Percentiles rank a stretch among this genome's conserved stretches.
Conservation (phyloP, 2,113 vertebrate genomes). For the Barnardius zonarius region DNA sequence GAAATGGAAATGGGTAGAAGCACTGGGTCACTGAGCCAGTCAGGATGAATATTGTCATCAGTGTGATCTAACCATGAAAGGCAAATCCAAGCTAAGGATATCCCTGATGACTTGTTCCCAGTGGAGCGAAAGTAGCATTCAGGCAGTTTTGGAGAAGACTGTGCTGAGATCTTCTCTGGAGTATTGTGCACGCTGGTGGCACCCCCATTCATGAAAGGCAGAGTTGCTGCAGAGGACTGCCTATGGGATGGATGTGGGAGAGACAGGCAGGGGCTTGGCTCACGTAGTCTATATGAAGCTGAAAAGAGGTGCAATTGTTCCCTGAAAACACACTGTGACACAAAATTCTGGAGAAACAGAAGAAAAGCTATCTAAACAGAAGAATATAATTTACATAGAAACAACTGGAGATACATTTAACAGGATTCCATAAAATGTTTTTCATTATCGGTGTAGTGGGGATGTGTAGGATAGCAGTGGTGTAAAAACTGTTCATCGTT, state of each 20-base stretch:
- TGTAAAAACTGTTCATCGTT: not conserved
- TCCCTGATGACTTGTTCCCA: not conserved
- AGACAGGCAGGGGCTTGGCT: not conserved
- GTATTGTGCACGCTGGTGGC: not conserved
- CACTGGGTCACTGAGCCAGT: slow-evolving; percentile 10
- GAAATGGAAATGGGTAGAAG: not conserved
- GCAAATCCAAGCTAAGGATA: not conserved
- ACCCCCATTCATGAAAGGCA: not conserved
- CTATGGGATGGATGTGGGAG: not conserved
- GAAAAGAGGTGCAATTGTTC: not conserved
- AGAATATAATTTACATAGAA: not conserved
- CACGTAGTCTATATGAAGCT: not conserved
- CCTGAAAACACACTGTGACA: not conserved
- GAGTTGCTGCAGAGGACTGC: not conserved
- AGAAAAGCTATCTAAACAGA: not conserved
- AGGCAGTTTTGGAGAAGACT: not conserved
- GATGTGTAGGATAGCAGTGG: not conserved
- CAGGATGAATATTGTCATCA: slow-evolving; percentile 19
- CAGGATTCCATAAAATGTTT: not conserved
- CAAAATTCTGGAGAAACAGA: not conserved
- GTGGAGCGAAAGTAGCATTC: not conserved
- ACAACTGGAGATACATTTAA: not conserved
- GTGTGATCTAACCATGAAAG: slow-evolving; percentile 6
- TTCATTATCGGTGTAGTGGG: not conserved
- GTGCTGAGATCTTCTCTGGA: not conserved